Conservation (phyloP, 2,113 vertebrate genomes). For the Gymnorhina tibicen region DNA sequence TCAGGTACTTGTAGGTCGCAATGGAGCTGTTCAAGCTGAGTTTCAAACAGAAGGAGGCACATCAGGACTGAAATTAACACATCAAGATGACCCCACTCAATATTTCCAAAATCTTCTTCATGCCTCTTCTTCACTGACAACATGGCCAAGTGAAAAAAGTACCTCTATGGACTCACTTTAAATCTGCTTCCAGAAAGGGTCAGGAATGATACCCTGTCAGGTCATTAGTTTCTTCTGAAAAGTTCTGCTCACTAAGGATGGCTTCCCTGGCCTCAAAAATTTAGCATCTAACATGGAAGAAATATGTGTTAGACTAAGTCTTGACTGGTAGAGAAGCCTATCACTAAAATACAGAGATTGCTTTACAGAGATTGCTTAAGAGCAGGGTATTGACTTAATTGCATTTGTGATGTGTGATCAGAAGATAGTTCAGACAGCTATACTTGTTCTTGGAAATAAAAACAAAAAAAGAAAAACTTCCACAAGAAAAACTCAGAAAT, state of each 20-base stretch:
- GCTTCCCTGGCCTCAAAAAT: not conserved
- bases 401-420: not conserved
- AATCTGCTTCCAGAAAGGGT: not conserved
- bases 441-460: not conserved
- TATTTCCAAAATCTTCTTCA: not conserved
- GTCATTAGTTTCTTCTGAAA: not conserved
- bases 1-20: not conserved
- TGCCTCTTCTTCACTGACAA: not conserved
- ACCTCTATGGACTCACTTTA: not conserved
- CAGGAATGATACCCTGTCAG: not conserved
- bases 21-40: not conserved
- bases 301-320: not conserved
- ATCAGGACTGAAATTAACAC: not conserved
- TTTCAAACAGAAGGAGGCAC: not conserved
- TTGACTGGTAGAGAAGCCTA: not conserved
- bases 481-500: not conserved
- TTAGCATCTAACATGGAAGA: not conserved
- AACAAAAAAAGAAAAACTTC: not conserved
- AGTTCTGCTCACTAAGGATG: not conserved
- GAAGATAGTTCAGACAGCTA: not conserved
- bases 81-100: not conserved
- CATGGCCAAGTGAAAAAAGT: not conserved
- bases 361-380: not conserved
- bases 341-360: not conserved
- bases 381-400: not conserved